Percentiles rank a stretch among this genome's conserved stretches.
These are phyloP conservation scores for Andricus quercusramuli DNA, from an alignment of 2,888 invertebrate species.

Conservation along the genomic window DNA sequence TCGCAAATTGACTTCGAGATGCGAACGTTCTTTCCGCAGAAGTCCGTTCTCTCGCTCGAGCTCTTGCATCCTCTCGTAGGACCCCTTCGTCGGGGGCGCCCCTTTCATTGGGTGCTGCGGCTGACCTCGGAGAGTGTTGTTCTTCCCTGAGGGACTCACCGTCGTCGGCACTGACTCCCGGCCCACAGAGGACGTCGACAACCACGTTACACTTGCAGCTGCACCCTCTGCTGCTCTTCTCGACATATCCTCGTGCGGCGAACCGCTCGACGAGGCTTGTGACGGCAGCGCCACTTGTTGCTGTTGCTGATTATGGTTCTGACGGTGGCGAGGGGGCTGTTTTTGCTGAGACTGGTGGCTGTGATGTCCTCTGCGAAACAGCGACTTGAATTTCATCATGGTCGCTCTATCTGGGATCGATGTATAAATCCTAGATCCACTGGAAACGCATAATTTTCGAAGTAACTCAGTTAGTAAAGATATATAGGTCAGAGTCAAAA, in stretches of 20 bases:
- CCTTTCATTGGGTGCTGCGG: conserved; percentile 51
- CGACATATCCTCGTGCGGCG: conserved; percentile 84
- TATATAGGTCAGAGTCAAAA: neutral
- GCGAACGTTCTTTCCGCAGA: conserved; percentile 85
- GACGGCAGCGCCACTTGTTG: conserved; percentile 71
- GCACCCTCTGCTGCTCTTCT: conserved; percentile 80
- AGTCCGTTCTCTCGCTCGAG: conserved; percentile 86
- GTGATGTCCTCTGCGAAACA: conserved; percentile 92
- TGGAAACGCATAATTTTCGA: conserved; percentile 23
- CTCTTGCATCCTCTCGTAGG: conserved; percentile 80
- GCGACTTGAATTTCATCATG: conserved; percentile 95
- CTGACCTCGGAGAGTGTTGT: conserved; percentile 74
- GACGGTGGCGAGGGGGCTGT: conserved; percentile 67
- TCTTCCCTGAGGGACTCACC: conserved; percentile 60
- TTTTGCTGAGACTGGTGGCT: conserved; percentile 70
- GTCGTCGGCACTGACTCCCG: conserved; percentile 51
- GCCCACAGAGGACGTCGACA: conserved; percentile 53
- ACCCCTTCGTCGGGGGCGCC: conserved; percentile 55
- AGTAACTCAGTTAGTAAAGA: neutral
- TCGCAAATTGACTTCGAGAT: conserved; percentile 82
- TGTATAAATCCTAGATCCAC: conserved; percentile 24
- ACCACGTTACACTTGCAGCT: conserved; percentile 50
- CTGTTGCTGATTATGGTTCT: conserved; percentile 76
- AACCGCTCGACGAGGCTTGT: conserved; percentile 82
- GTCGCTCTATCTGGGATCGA: conserved; percentile 76